Conservation (phyloP, 2,797 vertebrate species). For the Brachyrhaphis roseni region DNA sequence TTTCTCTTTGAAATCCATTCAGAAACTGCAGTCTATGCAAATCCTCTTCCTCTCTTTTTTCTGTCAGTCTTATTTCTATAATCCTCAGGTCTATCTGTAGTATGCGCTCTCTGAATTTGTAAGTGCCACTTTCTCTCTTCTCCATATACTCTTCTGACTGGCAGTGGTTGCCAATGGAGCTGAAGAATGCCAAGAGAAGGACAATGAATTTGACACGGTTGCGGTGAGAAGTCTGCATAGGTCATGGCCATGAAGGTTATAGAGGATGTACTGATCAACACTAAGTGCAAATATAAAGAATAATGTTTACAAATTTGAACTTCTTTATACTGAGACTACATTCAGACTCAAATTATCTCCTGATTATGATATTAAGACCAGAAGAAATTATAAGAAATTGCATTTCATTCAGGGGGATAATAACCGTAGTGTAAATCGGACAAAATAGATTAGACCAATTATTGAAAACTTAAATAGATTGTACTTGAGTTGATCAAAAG, state of each 20-base stretch:
- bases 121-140: constrained; percentile 8
- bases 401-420: not conserved
- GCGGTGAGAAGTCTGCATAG: not conserved
- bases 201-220: constrained; percentile 30
- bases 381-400: not conserved
- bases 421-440: not conserved
- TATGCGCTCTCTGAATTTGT: constrained; percentile 3
- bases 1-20: constrained; percentile 51
- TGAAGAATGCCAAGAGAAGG: constrained; percentile 34
- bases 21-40: constrained; percentile 48
- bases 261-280: not conserved
- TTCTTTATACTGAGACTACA: not conserved
- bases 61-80: constrained; percentile 52
- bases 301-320: not conserved
- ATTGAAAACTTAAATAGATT: not conserved
- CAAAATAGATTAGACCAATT: not conserved
- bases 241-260: not conserved
- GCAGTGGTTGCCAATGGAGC: constrained; percentile 25
- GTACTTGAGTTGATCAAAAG: not conserved
- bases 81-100: constrained; percentile 46
- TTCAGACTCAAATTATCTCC: not conserved
- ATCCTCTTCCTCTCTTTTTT: constrained; percentile 33
- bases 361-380: not conserved
- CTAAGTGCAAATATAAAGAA: not conserved
- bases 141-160: constrained; percentile 1